Base-by-base conservation (phyloP, 2,888 invertebrate species). In the Cerastoderma edule region DNA sequence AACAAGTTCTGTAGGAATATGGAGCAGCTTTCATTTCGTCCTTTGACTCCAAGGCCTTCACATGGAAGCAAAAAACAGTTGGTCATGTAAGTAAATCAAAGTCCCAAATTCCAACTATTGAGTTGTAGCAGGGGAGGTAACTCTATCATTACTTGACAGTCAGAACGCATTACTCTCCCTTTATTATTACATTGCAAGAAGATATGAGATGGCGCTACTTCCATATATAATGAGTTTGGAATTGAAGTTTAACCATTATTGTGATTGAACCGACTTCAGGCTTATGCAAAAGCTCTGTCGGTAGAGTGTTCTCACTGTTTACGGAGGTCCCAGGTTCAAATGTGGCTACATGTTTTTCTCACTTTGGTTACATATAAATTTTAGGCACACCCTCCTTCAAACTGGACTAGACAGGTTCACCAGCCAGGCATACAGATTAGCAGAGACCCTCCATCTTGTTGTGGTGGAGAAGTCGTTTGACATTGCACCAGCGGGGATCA, bases 1-100 rank as follows among this genome's bases (percentile, higher is more conserved):
- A 22, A 35, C 6, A 27, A 35, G 6, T 60, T 60, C 27, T 60
- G 24, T 24, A 16, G 16, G 10, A 35, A 22, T 24, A 33, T 60
- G n/a, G 22, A 22, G 39, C 27, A 13, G 22, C 27, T 60, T 10
- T 39, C 39, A 16, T 60, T 60, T 33, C 33, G 39, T 32, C 60
- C 60, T 3, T 1, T 60, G 39, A 39, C 39, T 24, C 60, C 39
- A 60, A 39, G 39, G 60, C 35, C n/a, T 39, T 39, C 60, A 60
- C 3, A 10, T 6, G 35, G 35, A 24, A 22, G 39, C n/a, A n/a
- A 39, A 22, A 60, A 60, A 60, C 27, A 60, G 13, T 6, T 60
- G 35, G 24, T 60, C 22, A 39, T 60, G 60, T 60, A 33, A 60
- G 60, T 60, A 35, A n/a, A 33, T 50, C 2, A n/a, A 4, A 22